A percentile compares a stretch with the other conserved stretches of the same genome.
These are phyloP conservation scores for Bombyx mandarina DNA, from an alignment of 1,140 invertebrate species.

Conservation along the genomic window DNA sequence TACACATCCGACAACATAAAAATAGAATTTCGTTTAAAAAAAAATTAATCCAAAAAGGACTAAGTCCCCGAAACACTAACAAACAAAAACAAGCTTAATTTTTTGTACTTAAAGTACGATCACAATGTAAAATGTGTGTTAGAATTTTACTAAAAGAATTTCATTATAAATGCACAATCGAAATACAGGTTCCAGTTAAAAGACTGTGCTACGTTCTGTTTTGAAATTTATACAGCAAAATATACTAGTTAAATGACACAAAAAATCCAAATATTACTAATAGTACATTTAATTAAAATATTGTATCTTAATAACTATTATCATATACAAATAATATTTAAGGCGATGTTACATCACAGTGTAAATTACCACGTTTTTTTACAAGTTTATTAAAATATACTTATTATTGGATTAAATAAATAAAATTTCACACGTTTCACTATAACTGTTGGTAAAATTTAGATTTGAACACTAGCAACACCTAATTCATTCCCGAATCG, in stretches of 20 bases:
- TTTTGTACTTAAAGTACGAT: slow-evolving; percentile 56
- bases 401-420: neutral
- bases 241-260: neutral
- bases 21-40: neutral
- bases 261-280: neutral
- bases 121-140: slow-evolving; percentile 20
- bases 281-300: neutral
- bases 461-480: neutral
- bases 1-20: neutral
- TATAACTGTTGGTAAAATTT: neutral
- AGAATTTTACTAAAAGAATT: slow-evolving; percentile 5
- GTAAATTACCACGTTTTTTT: no score
- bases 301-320: neutral
- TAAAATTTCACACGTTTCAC: neutral
- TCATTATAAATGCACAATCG: slow-evolving; percentile 15
- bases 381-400: neutral
- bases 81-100: slow-evolving; percentile 7
- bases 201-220: no score
- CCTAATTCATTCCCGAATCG: no score
- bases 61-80: slow-evolving; percentile 33
- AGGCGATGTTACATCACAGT: no score
- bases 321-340: no score
- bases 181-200: slow-evolving; percentile 6
- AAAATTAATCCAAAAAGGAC: slow-evolving; percentile 11
- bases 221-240: neutral